These are phyloP conservation scores for Acrocephalus kingi DNA, from an alignment of 2,113 vertebrate species.

Conservation along the genomic window DNA sequence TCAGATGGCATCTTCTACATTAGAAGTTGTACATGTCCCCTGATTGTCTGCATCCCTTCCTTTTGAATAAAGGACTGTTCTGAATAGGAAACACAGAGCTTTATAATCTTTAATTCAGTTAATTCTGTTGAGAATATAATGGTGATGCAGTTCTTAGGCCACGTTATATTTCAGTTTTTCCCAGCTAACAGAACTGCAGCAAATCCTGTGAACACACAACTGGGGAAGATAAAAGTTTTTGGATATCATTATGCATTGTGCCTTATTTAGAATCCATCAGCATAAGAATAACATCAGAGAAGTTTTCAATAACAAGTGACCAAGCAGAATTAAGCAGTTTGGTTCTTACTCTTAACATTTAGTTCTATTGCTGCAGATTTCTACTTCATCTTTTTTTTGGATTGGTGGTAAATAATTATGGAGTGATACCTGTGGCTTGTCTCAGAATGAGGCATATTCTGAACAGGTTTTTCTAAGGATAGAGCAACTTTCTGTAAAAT, in stretches of 20 bases:
- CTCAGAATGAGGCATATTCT: not conserved
- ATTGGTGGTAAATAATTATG: not conserved
- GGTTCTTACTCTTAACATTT: not conserved
- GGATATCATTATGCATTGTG: not conserved
- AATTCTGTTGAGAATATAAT: not conserved
- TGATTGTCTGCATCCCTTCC: not conserved
- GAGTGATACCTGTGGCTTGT: not conserved
- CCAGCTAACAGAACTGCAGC: not conserved
- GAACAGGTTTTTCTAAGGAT: not conserved
- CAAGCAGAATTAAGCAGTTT: not conserved
- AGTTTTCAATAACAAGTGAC: not conserved
- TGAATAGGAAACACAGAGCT: not conserved
- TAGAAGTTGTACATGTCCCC: not conserved
- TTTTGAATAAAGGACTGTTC: not conserved
- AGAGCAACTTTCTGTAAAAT: not conserved
- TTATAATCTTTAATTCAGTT: not conserved
- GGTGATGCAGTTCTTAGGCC: not conserved
- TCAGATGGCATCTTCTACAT: not conserved
- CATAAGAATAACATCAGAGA: not conserved
- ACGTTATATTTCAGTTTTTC: not conserved
- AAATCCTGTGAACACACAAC: not conserved
- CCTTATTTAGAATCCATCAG: not conserved
- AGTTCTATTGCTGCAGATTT: not conserved
- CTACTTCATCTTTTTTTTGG: not conserved
- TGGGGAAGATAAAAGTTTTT: not conserved